Base-by-base conservation (phyloP, 2,888 invertebrate species). In the Eristalis intricaria region DNA sequence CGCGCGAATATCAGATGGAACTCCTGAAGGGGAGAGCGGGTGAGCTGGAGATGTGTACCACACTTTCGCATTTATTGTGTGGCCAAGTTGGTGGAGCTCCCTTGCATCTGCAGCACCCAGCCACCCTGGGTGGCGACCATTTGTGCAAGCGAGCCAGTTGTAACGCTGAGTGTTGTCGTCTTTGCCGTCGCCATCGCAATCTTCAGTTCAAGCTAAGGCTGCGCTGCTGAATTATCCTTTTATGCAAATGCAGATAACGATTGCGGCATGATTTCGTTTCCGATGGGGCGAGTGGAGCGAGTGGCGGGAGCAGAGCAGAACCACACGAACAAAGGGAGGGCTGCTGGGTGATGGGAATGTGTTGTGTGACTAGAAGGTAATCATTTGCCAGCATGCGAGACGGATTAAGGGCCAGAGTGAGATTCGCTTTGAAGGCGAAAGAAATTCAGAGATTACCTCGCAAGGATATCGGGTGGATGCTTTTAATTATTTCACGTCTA, bases 191-290 rank as follows among this genome's bases (percentile, higher is more conserved):
- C 65, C 29, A 56, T 63, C 63, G 58, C 35, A 19, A 43, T 77
- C 60, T 81, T 85, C 69, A 26, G 71, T 71, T 77, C 71, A 73
- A 80, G 75, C 70, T 65, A 86, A 82, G 82, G 85, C 77, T 89
- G 87, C 89, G 78, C 84, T 84, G 78, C 84, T 89, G 89, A 89
- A 89, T 89, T 89, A 89, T 89, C 89, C 89, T 89, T 89, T 89
- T 89, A 89, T 89, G 89, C 89, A 89, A 89, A 89, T 89, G 89
- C 89, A 89, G 89, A 89, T 89, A 89, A 89, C 88, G 89, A 89
- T 50, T 88, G 89, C 89, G 89, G 83, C 87, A 82, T 82, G 86
- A 82, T 78, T 82, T 78, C 43, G 63, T 19, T 2, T 43, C 29
- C 81, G 74, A 73, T 50, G 50, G 66, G 32, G 69, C 11, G 58